Base-by-base conservation (phyloP, 1,140 invertebrate species). In the Ceratosolen solmsi region DNA sequence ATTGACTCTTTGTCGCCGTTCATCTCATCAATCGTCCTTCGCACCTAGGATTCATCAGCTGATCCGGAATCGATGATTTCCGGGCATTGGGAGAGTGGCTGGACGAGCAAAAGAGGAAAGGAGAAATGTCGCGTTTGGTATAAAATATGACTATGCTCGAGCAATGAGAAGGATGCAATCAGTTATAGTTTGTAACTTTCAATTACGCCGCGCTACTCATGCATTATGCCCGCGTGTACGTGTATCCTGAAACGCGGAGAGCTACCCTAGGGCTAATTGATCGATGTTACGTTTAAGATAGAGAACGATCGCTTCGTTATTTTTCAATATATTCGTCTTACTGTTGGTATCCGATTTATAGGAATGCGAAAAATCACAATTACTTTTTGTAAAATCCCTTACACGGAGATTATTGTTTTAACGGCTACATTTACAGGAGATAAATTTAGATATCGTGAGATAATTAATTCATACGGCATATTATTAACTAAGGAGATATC, bases 151-250 rank as follows among this genome's bases (percentile, higher is more conserved):
- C 38, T 27, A 4, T 3, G 68, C 20, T 1, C 5, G 1, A 38
- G 33, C 20, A 41, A 49, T 22, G 68, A 36, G 25, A 71, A 46
- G 68, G 15, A 27, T 51, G 17, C 33, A 78, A 70, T 54, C 76
- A 70, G 58, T 15, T 46, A 25, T n/a, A 51, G 75, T 41, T 36
- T 30, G 75, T 68, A 77, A 46, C 49, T 78, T 78, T 78, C 76
- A 78, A 78, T 78, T 68, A 70, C 27, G 7, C n/a, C n/a, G 38
- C 38, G 30, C 60, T 27, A 58, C 56, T 30, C 13, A 3, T 38
- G 46, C 1, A 46, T 54, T 54, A 9, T 36, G 30, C 17, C 33
- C 27, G 27, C 15, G 60, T 13, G 30, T 20, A 2, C 60, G 0
- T n/a, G 11, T 5, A 17, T 65, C 17, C 60, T 65, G 30, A 3